Evolutionary conservation across 2,797 vertebrate species (phyloP), one percentile per base, ranked within the genome.

Genomic region (Esox masquinongy): DNA sequence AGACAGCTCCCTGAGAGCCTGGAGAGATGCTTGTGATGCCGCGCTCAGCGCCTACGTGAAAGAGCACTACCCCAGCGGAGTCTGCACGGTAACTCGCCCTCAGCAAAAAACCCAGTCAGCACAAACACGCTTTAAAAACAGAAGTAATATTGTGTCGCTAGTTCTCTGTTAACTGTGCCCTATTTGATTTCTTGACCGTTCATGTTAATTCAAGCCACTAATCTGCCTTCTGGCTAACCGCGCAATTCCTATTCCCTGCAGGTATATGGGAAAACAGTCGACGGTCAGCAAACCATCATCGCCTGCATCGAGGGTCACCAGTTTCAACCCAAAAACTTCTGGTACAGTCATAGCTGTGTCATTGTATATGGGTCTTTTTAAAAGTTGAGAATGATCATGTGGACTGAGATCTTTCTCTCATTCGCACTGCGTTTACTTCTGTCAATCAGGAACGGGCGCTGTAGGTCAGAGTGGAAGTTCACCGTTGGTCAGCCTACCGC

Each of bases 241-340:
- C 6, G 8, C 14, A 17, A 26, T 19, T 17, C 49, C 68, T 73
- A 68, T 50, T 47, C 3, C 0, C 76, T 89, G 76, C 92, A 99
- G 98, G 97, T 98, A 9, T 99, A 99, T 89, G 97, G 96, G 78
- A 99, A 99, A 94, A 97, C 94, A 5, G 97, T 99, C 89, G 98
- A 99, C 81, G 97, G 98, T 83, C 98, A 99, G 85, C 97, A 98
- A 91, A 98, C 96, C 31, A 97, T 99, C 89, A 99, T 99, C 88
- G 97, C 95, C 72, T 99, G 98, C 87, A 98, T 99, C 87, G 98
- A 99, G 85, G 98, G 98, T 88, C 98, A 99, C 94, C 97, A 99
- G 87, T 99, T 99, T 91, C 97, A 99, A 94, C 97, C 98, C 89
- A 98, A 99, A 94, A 99, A 99, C 86, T 99, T 99, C 89, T 99